phyloP scores from a whole-genome alignment of 2,888 invertebrate species.

The Hirtodrosophila histrioides region DNA sequence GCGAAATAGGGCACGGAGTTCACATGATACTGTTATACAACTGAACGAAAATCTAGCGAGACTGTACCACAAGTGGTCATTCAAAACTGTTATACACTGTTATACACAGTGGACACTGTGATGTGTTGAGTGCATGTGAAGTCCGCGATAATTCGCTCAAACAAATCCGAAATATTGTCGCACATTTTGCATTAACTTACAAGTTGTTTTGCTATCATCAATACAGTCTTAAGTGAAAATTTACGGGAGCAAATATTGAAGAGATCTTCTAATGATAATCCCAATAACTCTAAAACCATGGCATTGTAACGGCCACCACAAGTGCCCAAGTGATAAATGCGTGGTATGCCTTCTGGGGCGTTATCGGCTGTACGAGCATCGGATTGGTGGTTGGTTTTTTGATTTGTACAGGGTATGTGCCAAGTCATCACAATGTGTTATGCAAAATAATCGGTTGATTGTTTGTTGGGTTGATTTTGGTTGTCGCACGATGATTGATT shows the following conservation, averaged over 20 bases:
- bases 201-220: constrained; percentile 99
- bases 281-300: constrained; percentile 99
- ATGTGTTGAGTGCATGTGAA: constrained; percentile 16
- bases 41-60: background rate
- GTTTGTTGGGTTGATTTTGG: constrained; percentile 34
- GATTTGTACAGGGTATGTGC: constrained; percentile 44
- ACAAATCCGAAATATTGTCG: constrained; percentile 9
- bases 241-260: constrained; percentile 99
- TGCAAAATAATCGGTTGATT: constrained; percentile 53
- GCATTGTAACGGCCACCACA: constrained; percentile 99
- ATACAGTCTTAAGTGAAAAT: constrained; percentile 98
- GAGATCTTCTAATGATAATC: constrained; percentile 99
- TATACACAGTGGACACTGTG: constrained; percentile 8
- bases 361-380: constrained; percentile 74
- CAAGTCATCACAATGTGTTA: constrained; percentile 71
- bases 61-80: too few species aligned
- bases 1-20: constrained; percentile 26
- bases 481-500: constrained; percentile 40
- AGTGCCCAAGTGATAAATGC: constrained; percentile 99
- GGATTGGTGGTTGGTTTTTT: constrained; percentile 27
- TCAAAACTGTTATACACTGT: constrained; percentile 1
- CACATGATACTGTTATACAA: constrained; percentile 18
- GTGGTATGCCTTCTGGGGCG: constrained; percentile 96
- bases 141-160: constrained; percentile 29
- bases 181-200: constrained; percentile 87